A percentile compares a stretch with the other conserved stretches of the same genome.
Conservation (phyloP, 2,888 invertebrate genomes). For the Ophion ventricosus region DNA sequence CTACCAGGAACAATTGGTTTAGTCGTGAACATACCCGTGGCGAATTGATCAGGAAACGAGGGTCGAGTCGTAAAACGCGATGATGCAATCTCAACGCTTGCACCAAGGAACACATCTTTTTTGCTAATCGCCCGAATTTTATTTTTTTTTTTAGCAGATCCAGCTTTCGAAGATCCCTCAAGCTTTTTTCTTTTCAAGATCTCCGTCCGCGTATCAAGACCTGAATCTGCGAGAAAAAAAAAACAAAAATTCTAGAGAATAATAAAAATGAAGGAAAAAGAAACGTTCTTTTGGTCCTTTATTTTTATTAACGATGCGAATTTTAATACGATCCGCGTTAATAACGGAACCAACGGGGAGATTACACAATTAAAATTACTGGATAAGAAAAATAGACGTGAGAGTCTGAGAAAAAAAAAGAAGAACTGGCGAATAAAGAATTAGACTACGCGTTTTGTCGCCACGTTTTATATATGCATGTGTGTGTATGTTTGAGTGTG, state of each 20-base stretch:
- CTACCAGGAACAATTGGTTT: neutral
- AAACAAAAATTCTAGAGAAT: neutral
- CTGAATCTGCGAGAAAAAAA: neutral
- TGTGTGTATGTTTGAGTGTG: conserved; percentile 5
- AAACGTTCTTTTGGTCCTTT: neutral
- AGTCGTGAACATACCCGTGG: neutral
- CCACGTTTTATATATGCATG: neutral
- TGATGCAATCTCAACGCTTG: too few species aligned
- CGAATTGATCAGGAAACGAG: neutral
- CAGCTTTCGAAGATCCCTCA: neutral
- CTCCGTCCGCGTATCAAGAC: neutral
- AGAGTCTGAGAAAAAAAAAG: neutral
- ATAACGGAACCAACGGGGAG: neutral
- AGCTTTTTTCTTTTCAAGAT: neutral
- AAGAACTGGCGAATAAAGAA: neutral
- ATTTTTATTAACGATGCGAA: neutral
- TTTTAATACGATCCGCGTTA: neutral
- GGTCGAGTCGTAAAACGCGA: neutral
- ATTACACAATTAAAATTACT: neutral
- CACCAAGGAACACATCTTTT: neutral
- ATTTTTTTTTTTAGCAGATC: neutral
- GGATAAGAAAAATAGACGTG: neutral
- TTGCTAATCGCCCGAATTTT: neutral
- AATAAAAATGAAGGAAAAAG: neutral
- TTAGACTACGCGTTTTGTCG: neutral